phyloP scores from a whole-genome alignment of 2,797 vertebrate species.

The Molossus molossus region DNA sequence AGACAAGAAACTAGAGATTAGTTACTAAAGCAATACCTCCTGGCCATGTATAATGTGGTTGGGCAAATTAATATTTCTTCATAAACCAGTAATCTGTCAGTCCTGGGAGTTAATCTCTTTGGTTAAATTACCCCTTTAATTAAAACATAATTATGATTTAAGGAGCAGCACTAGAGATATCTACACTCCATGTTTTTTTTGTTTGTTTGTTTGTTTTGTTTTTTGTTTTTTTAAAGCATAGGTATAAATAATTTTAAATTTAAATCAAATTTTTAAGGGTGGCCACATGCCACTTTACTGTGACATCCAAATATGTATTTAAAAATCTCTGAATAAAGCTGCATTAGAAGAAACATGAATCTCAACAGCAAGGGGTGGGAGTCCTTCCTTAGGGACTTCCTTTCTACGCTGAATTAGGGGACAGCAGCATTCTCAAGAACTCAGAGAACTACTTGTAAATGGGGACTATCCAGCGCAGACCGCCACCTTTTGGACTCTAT shows the following conservation, averaged over 20 bases:
- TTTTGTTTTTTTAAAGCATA: not conserved
- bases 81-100: not conserved
- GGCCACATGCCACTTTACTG: not conserved
- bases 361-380: not conserved
- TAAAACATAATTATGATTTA: constrained; percentile 49
- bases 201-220: too few relatives aligned
- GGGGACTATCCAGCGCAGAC: not conserved
- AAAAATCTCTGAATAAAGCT: constrained; percentile 19
- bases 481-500: not conserved
- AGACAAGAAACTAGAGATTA: not conserved
- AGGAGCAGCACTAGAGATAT: not conserved
- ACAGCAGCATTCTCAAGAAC: not conserved
- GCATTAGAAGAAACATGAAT: not conserved
- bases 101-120: constrained; percentile 12
- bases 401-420: not conserved
- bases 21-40: not conserved
- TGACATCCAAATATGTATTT: not conserved
- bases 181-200: not conserved
- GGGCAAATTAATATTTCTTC: not conserved
- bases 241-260: constrained; percentile 13
- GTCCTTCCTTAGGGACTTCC: not conserved
- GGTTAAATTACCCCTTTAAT: not conserved
- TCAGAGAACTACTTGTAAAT: not conserved
- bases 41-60: not conserved
- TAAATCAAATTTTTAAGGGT: constrained; percentile 45